Percentiles rank a stretch among this genome's conserved stretches.
phyloP scores from a whole-genome alignment of 2,888 invertebrate species.

The Chromoteleia sp. region DNA sequence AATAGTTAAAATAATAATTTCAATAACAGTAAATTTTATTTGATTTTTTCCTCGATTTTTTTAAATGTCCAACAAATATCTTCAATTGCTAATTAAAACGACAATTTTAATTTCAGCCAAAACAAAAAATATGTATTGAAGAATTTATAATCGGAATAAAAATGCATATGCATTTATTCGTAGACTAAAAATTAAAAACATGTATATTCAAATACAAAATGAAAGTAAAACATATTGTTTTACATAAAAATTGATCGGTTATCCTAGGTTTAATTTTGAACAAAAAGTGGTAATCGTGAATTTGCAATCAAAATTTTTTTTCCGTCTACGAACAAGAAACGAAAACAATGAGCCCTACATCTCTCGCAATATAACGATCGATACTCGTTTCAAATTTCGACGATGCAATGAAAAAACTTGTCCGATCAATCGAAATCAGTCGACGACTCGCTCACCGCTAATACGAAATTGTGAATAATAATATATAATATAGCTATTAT shows the following conservation, averaged over 20 bases:
- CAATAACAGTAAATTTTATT: conserved; percentile 1
- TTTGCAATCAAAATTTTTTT: not conserved
- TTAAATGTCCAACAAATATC: no score
- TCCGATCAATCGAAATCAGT: conserved; percentile 9
- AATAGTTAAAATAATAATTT: not conserved
- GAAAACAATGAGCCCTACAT: not conserved
- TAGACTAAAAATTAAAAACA: no score
- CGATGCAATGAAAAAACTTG: conserved; percentile 6
- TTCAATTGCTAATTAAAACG: no score
- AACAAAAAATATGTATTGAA: no score
- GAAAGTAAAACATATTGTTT: not conserved
- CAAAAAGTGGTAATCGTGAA: not conserved
- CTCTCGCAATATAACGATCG: not conserved
- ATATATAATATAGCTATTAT: conserved; percentile 49
- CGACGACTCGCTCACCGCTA: conserved; percentile 19
- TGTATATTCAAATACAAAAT: not conserved
- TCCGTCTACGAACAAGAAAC: not conserved
- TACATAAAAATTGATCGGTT: not conserved
- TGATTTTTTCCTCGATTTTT: not conserved
- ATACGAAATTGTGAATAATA: conserved; percentile 41
- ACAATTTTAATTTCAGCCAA: no score
- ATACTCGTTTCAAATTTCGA: conserved; percentile 16
- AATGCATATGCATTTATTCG: no score
- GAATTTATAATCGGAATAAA: no score
- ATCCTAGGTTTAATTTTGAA: not conserved